These are phyloP conservation scores for Hylaeus volcanicus DNA, from an alignment of 1,140 invertebrate species.

Conservation along the genomic window DNA sequence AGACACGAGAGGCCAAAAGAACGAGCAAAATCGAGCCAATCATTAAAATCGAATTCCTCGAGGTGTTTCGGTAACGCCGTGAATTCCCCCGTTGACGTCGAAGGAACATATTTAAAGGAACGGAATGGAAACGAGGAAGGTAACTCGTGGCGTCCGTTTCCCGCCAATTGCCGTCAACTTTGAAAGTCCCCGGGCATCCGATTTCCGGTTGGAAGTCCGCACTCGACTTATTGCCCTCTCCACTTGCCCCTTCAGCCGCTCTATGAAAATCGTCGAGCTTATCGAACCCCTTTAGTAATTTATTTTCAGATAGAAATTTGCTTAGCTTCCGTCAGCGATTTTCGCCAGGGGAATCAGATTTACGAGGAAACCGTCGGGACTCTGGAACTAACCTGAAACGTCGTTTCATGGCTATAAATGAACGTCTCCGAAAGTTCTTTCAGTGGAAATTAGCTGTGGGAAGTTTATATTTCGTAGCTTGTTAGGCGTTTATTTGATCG, in stretches of 20 bases:
- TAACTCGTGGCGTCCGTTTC: slow-evolving; percentile 52
- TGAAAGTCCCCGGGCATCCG: slow-evolving; percentile 52
- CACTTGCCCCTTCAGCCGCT: neutral
- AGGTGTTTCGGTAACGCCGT: slow-evolving; percentile 29
- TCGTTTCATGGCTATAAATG: neutral
- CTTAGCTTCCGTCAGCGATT: neutral
- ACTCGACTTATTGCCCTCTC: slow-evolving; percentile 47
- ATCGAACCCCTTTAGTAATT: slow-evolving; percentile 15
- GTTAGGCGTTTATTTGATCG: no score
- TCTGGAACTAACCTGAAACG: neutral
- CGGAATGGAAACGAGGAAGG: slow-evolving; percentile 25
- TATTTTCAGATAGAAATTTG: slow-evolving; percentile 29
- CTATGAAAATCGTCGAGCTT: slow-evolving; percentile 23
- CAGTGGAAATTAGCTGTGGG: no score
- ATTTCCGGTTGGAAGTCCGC: slow-evolving; percentile 41
- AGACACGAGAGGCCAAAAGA: slow-evolving; percentile 16
- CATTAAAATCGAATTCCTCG: slow-evolving; percentile 65
- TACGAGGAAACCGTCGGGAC: neutral
- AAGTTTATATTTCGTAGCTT: no score
- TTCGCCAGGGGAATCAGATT: slow-evolving; percentile 1
- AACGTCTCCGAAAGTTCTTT: no score
- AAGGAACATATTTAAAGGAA: slow-evolving; percentile 41
- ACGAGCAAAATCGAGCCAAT: slow-evolving; percentile 51
- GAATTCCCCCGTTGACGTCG: slow-evolving; percentile 8
- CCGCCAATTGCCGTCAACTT: slow-evolving; percentile 62